Evolutionary conservation across 2,113 vertebrate genomes (phyloP), one percentile per base, ranked within the genome.

Genomic region (Paramormyrops kingsleyae): DNA sequence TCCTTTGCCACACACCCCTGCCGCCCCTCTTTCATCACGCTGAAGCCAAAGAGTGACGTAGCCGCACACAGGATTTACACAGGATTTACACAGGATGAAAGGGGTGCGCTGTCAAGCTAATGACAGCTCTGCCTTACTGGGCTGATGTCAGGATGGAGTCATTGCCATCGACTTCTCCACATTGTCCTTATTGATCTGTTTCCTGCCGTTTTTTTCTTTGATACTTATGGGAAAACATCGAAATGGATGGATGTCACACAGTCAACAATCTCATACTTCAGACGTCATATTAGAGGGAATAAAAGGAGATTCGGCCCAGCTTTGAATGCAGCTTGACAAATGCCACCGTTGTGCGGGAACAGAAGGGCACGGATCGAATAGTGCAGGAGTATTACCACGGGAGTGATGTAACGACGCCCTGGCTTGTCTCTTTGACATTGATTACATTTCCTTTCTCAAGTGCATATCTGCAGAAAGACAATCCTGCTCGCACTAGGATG

Each of bases 311-410:
- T 66, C 88, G 89, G 88, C 92, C 92, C 92, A 89, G 59, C 89
- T 89, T 94, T 94, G 91, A 94, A 93, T 93, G 83, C 12, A 35
- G 84, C 91, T 91, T 93, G 91, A 95, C 93, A 94, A 93, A 94
- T 91, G 93, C 88, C 92, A 92, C 89, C 92, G 92, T 91, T 92
- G 92, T 89, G 91, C 19, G 1, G 49, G 47, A 92, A 91, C 91
- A 86, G 87, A 93, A 83, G 87, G 90, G 91, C 88, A 0, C 77
- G 92, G 93, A 95, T 92, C 86, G 94, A 94, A 95, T 83, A 27
- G 31, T 17, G 17, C 89, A 90, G 89, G 70, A 87, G 91, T 91
- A 90, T 88, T 89, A 42, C 87, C 19, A 74, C 88, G 89, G 90
- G 92, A 90, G n/a, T 47, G 46, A 89, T 90, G 86, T 86, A 90